Conservation (phyloP, 2,113 vertebrate genomes). For the Pygoscelis antarcticus region DNA sequence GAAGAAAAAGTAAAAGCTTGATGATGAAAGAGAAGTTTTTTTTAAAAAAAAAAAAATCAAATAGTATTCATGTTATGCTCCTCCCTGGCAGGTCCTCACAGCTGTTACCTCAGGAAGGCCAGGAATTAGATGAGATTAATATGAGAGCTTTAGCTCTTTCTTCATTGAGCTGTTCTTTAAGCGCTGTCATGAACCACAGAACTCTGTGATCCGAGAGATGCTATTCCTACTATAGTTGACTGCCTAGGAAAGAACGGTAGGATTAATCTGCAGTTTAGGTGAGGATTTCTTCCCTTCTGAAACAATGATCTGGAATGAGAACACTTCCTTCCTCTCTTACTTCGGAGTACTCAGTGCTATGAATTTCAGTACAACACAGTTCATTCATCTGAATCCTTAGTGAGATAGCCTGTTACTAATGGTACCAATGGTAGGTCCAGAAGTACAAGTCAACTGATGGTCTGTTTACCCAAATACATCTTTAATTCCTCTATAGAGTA, state of each 20-base stretch:
- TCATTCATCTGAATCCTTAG: neutral
- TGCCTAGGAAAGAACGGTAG: neutral
- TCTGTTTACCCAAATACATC: neutral
- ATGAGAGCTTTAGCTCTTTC: neutral
- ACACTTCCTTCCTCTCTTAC: neutral
- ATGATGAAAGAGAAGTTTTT: neutral
- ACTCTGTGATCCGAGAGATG: neutral
- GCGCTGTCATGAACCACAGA: accelerated
- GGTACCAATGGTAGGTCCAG: neutral
- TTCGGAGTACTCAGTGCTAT: accelerated
- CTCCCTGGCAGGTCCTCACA: neutral
- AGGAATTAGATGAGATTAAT: neutral
- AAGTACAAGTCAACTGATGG: neutral
- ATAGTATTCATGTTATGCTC: neutral
- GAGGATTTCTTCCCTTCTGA: neutral
- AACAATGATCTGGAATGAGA: neutral
- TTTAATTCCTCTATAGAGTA: neutral
- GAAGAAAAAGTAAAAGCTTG: neutral
- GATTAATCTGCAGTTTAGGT: neutral
- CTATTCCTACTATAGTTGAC: neutral
- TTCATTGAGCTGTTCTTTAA: neutral
- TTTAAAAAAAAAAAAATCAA: neutral
- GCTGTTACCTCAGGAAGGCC: neutral
- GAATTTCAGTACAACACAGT: neutral
- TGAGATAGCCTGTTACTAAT: neutral